Percentiles rank a stretch among this genome's conserved stretches.
These are phyloP conservation scores for Cinclus cinclus DNA, from an alignment of 2,113 vertebrate species.

Conservation along the genomic window DNA sequence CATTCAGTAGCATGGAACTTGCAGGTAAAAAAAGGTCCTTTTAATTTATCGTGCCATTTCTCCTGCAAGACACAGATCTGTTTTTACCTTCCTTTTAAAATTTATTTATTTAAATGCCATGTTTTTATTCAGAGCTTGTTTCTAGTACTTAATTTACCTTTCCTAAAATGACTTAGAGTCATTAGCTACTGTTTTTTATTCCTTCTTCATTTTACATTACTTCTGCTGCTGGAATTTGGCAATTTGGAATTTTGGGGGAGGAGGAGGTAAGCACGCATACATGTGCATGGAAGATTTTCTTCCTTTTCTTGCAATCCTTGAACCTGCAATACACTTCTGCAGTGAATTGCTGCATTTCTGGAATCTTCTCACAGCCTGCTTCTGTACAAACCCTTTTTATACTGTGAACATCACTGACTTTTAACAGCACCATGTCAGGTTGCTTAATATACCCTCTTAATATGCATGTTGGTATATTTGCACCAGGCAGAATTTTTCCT, in stretches of 20 bases:
- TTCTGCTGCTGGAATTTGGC: not conserved
- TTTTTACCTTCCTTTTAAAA: not conserved
- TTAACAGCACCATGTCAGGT: not conserved
- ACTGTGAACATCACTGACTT: not conserved
- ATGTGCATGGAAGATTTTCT: not conserved
- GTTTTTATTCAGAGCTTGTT: not conserved
- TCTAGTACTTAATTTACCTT: not conserved
- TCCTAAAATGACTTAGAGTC: not conserved
- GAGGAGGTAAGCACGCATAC: not conserved
- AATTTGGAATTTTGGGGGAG: not conserved
- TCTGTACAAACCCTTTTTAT: not conserved
- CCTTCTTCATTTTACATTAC: not conserved
- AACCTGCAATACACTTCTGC: not conserved
- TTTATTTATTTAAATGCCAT: not conserved
- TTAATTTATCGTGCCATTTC: not conserved
- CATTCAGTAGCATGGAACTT: conserved; percentile 1
- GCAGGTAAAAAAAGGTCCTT: not conserved
- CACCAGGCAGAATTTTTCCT: not conserved
- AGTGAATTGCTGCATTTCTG: not conserved
- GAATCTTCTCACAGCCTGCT: not conserved
- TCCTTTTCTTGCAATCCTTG: not conserved
- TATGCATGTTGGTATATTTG: not conserved
- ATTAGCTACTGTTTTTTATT: not conserved
- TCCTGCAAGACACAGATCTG: not conserved
- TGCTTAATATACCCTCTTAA: not conserved